These are phyloP conservation scores for Triplophysa bombifrons DNA, from an alignment of 2,797 vertebrate genomes.

Conservation along the genomic window DNA sequence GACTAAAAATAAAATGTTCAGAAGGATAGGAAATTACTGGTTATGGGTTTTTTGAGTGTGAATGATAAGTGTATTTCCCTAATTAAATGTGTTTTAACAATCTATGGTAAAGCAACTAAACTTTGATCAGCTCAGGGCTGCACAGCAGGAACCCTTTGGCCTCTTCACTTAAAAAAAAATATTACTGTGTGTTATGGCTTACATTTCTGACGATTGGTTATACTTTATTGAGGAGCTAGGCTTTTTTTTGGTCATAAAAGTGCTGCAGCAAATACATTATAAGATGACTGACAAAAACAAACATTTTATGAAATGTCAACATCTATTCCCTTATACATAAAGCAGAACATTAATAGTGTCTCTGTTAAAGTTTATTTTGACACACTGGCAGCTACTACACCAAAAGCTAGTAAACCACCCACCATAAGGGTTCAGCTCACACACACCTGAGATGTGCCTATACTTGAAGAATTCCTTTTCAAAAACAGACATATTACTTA, in stretches of 20 bases:
- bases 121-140: not conserved
- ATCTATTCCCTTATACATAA: too few relatives aligned
- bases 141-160: too few relatives aligned
- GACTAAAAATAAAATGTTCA: not conserved
- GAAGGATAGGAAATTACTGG: not conserved
- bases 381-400: not conserved
- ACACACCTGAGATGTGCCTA: not conserved
- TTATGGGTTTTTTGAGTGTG: not conserved
- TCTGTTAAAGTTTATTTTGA: not conserved
- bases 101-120: not conserved
- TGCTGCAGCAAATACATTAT: too few relatives aligned
- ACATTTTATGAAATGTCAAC: too few relatives aligned
- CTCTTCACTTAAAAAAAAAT: too few relatives aligned
- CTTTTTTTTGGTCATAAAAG: too few relatives aligned
- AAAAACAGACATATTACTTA: too few relatives aligned
- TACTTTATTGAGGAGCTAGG: too few relatives aligned
- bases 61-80: conserved; percentile 1
- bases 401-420: not conserved
- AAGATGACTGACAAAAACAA: too few relatives aligned
- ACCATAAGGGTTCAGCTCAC: not conserved
- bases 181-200: too few relatives aligned
- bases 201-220: too few relatives aligned
- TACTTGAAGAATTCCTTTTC: too few relatives aligned
- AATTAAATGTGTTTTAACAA: conserved; percentile 15
- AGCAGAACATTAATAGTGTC: not conserved